A percentile compares a stretch with the other conserved stretches of the same genome.
phyloP scores from a whole-genome alignment of 2,113 vertebrate species.

The Dinomys branickii region DNA sequence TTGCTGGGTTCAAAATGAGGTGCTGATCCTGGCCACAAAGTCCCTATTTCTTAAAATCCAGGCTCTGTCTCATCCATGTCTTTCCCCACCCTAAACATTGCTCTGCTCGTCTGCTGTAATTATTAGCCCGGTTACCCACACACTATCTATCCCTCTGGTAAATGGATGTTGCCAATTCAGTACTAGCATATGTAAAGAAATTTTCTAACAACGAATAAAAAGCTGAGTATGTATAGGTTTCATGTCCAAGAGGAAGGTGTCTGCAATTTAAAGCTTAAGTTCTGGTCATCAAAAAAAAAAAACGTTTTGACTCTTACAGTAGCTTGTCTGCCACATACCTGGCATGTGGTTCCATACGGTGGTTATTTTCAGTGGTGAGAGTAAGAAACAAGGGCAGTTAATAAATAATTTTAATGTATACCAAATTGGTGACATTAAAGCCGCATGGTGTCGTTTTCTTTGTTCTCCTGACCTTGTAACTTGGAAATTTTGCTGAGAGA shows the following conservation, averaged over 20 bases:
- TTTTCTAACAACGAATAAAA: not conserved
- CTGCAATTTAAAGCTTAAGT: not conserved
- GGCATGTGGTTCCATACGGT: not conserved
- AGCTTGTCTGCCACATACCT: not conserved
- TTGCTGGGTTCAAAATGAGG: not conserved
- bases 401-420: constrained; percentile 37
- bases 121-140: not conserved
- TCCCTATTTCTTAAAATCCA: not conserved
- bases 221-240: not conserved
- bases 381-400: not conserved
- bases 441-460: not conserved
- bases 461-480: not conserved
- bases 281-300: not conserved
- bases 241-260: not conserved
- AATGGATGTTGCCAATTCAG: not conserved
- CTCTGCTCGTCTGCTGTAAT: not conserved
- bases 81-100: not conserved
- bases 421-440: not conserved
- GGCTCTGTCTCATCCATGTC: not conserved
- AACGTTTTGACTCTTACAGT: not conserved
- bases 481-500: not conserved
- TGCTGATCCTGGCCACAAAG: not conserved
- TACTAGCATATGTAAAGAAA: not conserved
- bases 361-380: not conserved
- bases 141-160: not conserved